These are phyloP conservation scores for Adelphocoris suturalis DNA, from an alignment of 2,888 invertebrate genomes.

Conservation along the genomic window DNA sequence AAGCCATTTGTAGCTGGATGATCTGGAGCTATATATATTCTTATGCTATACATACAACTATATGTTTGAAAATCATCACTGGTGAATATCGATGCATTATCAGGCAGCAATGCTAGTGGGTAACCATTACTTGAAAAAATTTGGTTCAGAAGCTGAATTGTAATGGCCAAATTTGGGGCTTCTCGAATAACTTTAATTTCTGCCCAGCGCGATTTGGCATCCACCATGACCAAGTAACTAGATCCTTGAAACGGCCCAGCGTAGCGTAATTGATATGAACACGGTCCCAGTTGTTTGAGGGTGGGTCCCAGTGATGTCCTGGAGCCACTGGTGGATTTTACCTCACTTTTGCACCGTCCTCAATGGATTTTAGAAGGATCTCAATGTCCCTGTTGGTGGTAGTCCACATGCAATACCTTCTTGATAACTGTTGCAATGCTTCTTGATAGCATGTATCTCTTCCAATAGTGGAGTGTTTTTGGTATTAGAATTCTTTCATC, in stretches of 20 bases:
- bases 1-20: slow-evolving; percentile 51
- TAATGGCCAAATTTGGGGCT: neutral
- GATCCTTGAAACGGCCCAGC: slow-evolving; percentile 75
- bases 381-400: slow-evolving; percentile 76
- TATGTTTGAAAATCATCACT: slow-evolving; percentile 12
- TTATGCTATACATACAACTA: neutral
- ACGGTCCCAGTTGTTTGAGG: slow-evolving; percentile 76
- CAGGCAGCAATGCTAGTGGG: neutral
- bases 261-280: slow-evolving; percentile 77
- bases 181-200: neutral
- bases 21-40: slow-evolving; percentile 16
- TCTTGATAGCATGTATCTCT: slow-evolving; percentile 76
- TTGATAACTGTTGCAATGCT: slow-evolving; percentile 76
- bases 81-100: slow-evolving; percentile 50
- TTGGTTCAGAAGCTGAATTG: slow-evolving; percentile 25
- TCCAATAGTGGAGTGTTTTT: slow-evolving; percentile 74
- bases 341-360: slow-evolving; percentile 75
- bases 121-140: slow-evolving; percentile 35
- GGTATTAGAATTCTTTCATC: slow-evolving; percentile 73
- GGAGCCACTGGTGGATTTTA: slow-evolving; percentile 75
- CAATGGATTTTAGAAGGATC: slow-evolving; percentile 74
- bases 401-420: slow-evolving; percentile 76
- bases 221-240: slow-evolving; percentile 76
- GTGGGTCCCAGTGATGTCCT: slow-evolving; percentile 76
- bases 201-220: slow-evolving; percentile 43